Base-by-base conservation (phyloP, 2,888 invertebrate genomes). In the Danaus chrysippus region DNA sequence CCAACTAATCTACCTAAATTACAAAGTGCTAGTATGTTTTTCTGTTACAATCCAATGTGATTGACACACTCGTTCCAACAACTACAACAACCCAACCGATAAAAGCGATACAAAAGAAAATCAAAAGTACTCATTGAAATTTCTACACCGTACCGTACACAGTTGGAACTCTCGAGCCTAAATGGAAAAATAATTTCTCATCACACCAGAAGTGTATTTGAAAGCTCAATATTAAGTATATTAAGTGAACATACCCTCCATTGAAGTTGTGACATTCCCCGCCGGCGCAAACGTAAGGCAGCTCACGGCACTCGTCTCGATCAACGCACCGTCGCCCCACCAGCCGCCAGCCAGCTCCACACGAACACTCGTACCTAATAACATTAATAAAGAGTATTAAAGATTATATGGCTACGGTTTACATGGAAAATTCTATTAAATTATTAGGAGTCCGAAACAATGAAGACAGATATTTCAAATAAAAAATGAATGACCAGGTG, bases 201-300 rank as follows among this genome's bases (percentile, higher is more conserved):
- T 55, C 41, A 55, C 13, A 54, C 15, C n/a, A n/a, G 12, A 15
- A 9, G 15, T 10, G 12, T 10, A 13, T 1, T 55, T 12, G 13
- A 12, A 11, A 41, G 10, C 55, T 19, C 15, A 1, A 42, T 3
- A 13, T 15, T 3, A 15, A 10, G 10, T 49, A 11, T 49, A 8
- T 17, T 12, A 17, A 17, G 17, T 2, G 49, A 49, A 64, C 79
- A 74, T 34, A 90, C 89, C 95, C 95, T 44, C 97, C 97, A 60
- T 95, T 94, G 1, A 95, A 94, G 81, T 97, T 97, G 64, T 94
- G 92, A 77, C 97, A 97, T 54, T 93, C 92, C 13, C 97, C 97
- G 68, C 96, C 95, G 63, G 95, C 95, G 72, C 96, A 96, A 41
- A 95, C 94, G 61, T 93, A 92, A 71, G 93, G 92, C 73, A 93